Evolutionary conservation across 2,797 vertebrate genomes (phyloP).

Genomic region (Typhlichthys subterraneus): DNA sequence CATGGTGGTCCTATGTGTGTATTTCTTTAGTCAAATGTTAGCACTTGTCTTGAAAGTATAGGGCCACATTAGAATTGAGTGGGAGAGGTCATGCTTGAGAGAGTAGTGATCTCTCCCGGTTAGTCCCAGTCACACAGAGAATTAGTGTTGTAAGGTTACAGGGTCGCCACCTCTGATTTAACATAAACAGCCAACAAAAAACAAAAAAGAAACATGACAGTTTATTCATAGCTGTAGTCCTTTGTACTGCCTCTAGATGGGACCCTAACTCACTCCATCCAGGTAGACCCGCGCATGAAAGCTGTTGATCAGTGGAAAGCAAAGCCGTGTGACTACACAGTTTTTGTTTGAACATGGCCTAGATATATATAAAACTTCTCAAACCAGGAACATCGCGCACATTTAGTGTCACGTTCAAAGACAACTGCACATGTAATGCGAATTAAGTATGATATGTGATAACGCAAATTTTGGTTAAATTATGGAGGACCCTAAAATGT

Average conservation of each 20-base stretch:
- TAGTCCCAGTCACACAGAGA: slow-evolving; percentile 49
- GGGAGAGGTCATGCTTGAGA: slow-evolving; percentile 35
- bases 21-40: background rate
- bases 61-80: slow-evolving; percentile 9
- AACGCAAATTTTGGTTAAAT: slow-evolving; percentile 22
- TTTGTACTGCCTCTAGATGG: slow-evolving; percentile 57
- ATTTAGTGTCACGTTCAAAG: slow-evolving; percentile 8
- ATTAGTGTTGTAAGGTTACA: slow-evolving; percentile 18
- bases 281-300: background rate
- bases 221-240: slow-evolving; percentile 23
- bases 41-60: background rate
- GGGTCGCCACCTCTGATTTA: background rate
- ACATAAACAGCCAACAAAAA: too few species aligned
- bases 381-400: slow-evolving; percentile 6
- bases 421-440: slow-evolving; percentile 1
- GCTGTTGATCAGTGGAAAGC: background rate
- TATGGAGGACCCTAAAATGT: slow-evolving; percentile 11
- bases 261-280: slow-evolving; percentile 25
- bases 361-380: slow-evolving; percentile 18
- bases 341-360: slow-evolving; percentile 27
- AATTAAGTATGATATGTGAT: slow-evolving; percentile 9
- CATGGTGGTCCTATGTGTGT: too few species aligned
- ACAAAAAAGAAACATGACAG: too few species aligned
- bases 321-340: slow-evolving; percentile 35
- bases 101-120: slow-evolving; percentile 18